These are phyloP conservation scores for Bombus picipes DNA, from an alignment of 1,140 invertebrate genomes.

Conservation along the genomic window DNA sequence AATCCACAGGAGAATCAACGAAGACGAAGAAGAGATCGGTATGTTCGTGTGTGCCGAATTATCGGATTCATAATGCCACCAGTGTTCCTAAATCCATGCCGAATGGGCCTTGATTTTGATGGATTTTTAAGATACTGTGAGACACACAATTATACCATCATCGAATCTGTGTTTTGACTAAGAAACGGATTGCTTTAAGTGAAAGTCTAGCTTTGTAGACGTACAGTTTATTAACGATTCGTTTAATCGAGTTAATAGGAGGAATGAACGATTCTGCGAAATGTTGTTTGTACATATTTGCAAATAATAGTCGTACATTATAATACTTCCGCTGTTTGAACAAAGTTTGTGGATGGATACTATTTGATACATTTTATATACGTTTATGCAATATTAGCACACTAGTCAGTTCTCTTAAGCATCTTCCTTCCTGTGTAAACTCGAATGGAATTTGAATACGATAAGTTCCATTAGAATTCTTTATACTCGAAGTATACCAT, in stretches of 20 bases:
- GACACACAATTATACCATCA: not conserved
- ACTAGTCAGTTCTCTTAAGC: slow-evolving; percentile 66
- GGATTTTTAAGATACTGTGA: slow-evolving; percentile 30
- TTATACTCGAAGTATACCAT: slow-evolving; percentile 2
- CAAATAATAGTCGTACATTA: slow-evolving; percentile 13
- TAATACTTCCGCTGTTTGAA: slow-evolving; percentile 16
- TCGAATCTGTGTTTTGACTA: slow-evolving; percentile 1
- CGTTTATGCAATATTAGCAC: slow-evolving; percentile 53
- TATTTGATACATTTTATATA: slow-evolving; percentile 53
- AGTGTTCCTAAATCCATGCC: slow-evolving; percentile 54
- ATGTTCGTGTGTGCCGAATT: not conserved
- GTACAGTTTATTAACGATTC: not conserved
- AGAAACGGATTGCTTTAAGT: not conserved
- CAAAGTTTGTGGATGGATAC: slow-evolving; percentile 34
- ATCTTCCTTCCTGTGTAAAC: slow-evolving; percentile 42
- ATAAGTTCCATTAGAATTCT: slow-evolving; percentile 34
- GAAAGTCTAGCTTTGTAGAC: not conserved
- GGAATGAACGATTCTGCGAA: slow-evolving; percentile 20
- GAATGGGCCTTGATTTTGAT: slow-evolving; percentile 6
- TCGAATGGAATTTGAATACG: not conserved
- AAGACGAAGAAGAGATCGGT: not conserved
- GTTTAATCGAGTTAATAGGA: not conserved
- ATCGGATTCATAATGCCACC: slow-evolving; percentile 30
- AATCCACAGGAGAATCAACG: not conserved
- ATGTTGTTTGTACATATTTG: slow-evolving; percentile 56